Base-by-base conservation (phyloP, 1,140 invertebrate genomes). In the Drosophila kurseongensis region DNA sequence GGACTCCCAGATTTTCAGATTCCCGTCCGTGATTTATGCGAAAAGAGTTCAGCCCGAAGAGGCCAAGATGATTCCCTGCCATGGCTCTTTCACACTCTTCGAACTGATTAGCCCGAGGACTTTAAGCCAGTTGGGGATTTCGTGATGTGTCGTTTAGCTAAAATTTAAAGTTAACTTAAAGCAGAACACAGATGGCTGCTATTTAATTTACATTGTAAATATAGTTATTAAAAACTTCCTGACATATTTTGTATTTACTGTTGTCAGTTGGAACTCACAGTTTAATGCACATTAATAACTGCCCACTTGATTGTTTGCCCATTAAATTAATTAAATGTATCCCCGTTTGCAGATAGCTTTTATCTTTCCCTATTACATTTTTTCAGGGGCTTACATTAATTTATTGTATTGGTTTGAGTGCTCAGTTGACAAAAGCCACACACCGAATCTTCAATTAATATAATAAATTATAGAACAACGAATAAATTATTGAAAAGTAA, bases 11-110 rank as follows among this genome's bases (percentile, higher is more conserved):
- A 32, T 32, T 32, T 7, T 7, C 29, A 4, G 29, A 76, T 75
- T 72, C 56, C 51, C 52, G 65, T 57, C 40, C 62, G 59, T 84
- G 84, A 88, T 88, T 88, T 84, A 88, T 88, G 84, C 74, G 59
- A 67, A 84, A 83, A 83, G 79, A 83, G 83, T 86, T 86, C 71
- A 52, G 62, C 32, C 41, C 47, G n/a, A 42, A 18, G 8, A 35
- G 29, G 42, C 38, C 35, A n/a, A 27, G 7, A 36, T 63, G 59
- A 65, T 40, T 45, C 62, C 13, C 51, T 13, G 51, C 16, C n/a
- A 55, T 10, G 67, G 44, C 41, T 69, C 5, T 18, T 61, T 73
- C 48, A 52, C 56, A 73, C 67, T 73, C 41, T 36, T 35, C 44
- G n/a, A 27, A 35, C 55, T 51, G 41, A 51, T 63, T 55, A 63